Evolutionary conservation across 2,888 invertebrate genomes (phyloP), one percentile per base, ranked within the genome.

Genomic region (Lasioglossum marginatum): DNA sequence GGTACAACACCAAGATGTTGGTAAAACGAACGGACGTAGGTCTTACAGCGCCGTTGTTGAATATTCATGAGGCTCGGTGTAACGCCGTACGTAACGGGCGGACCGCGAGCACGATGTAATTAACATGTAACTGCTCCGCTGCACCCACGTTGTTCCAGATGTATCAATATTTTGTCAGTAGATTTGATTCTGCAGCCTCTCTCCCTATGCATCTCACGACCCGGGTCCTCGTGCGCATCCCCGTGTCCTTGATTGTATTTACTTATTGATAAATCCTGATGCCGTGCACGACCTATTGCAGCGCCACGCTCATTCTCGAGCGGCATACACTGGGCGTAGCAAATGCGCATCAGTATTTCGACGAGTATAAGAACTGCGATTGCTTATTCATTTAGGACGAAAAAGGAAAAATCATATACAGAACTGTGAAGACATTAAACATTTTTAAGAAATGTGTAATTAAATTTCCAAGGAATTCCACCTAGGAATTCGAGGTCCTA

Each of bases 41-140:
- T 60, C 71, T 75, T 31, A 66, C 60, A 40, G 31, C 37, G 16
- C 23, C 10, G n/a, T 4, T 48, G 43, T 79, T 57, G 78, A 83
- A 83, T 83, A 85, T 83, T 83, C 83, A 85, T 79, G 85, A 79
- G 63, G 40, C 73, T 68, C n/a, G 12, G 23, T 68, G 37, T 72
- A 75, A 79, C 83, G 48, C 57, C 66, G 43, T 74, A 31, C 57
- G 68, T 82, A 77, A 82, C 75, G 23, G 81, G 82, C 31, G 81
- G 52, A 34, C 40, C 60, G 40, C 34, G 19, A 76, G 82, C n/a
- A 63, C 40, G 27, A 34, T 75, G 75, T 72, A 76, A 83, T 83
- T 76, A 76, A 81, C 81, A 37, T 14, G 70, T 71, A 81, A 71
- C 71, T 52, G 71, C 71, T 40, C 48, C 48, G 43, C 68, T 27